A percentile compares a stretch with the other conserved stretches of the same genome.
phyloP scores from a whole-genome alignment of 2,113 vertebrate species.

The Laticauda colubrina region DNA sequence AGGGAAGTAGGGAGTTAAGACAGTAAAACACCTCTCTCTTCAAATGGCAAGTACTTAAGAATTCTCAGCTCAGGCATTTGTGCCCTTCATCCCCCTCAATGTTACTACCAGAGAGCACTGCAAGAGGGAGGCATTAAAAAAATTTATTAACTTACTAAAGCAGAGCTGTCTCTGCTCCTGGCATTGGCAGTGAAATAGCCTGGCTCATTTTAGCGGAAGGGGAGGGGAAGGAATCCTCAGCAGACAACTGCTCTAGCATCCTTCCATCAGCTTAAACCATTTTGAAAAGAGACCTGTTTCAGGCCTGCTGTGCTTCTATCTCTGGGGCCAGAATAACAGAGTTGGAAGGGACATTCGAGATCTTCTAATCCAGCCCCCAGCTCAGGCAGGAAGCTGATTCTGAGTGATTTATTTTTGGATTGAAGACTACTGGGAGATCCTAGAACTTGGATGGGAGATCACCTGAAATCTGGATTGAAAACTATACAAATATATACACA shows the following conservation, averaged over 20 bases:
- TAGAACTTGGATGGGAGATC: not conserved
- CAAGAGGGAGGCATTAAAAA: constrained; percentile 13
- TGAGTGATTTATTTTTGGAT: not conserved
- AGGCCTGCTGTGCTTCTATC: constrained; percentile 36
- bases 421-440: not conserved
- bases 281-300: constrained; percentile 34
- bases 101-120: not conserved
- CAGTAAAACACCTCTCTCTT: not conserved
- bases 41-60: not conserved
- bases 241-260: constrained; percentile 17
- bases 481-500: not conserved
- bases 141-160: constrained; percentile 28
- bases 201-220: not conserved
- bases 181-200: not conserved
- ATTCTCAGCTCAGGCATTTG: not conserved
- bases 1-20: not conserved
- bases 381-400: not conserved
- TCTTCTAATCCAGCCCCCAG: not conserved
- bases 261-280: not conserved
- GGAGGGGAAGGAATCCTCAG: not conserved
- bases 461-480: not conserved
- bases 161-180: constrained; percentile 18
- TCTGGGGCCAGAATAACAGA: not conserved
- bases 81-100: not conserved
- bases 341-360: not conserved